Base-by-base conservation (phyloP, 2,113 vertebrate genomes). In the Datnioides undecimradiatus region DNA sequence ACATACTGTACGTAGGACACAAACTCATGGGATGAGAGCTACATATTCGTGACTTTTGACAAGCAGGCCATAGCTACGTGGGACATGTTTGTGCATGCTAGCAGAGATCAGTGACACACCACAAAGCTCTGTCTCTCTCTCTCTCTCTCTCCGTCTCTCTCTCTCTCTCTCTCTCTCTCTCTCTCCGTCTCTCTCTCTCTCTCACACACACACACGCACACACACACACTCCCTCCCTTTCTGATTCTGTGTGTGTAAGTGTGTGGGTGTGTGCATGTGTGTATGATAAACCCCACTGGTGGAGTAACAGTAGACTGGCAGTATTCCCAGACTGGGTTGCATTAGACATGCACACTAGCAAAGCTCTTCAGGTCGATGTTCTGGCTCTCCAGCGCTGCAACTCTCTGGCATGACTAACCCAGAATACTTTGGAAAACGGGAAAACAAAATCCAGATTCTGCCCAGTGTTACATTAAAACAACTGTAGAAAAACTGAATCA, bases 291-390 rank as follows among this genome's bases (percentile, higher is more conserved):
- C 84, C 88, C 89, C 87, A 91, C 84, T 92, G 82, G 85, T 88
- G 88, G 83, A 90, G 90, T 90, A 94, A 93, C 90, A 93, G 91
- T 89, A 89, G 88, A 91, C 92, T 92, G 92, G 93, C 92, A 91
- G 85, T 87, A 87, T 91, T 94, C 91, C 92, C 93, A 93, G 92
- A 93, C 87, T 83, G 90, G 79, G 83, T 86, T 90, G 91, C 88
- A 92, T 92, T 93, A 92, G 91, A 91, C 88, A 92, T 93, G 89
- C 90, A 92, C 91, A 91, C 91, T 84, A 89, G 86, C 81, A 86
- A 79, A 89, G 90, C 90, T 94, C 90, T 91, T 90, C 91, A 93
- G 93, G 90, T 91, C 88, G 85, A 88, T 88, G 91, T 92, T 90
- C 83, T 85, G 88, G 82, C 89, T 88, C 86, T 88, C 87, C 82